phyloP scores from a whole-genome alignment of 2,797 vertebrate species.

The Melanogrammus aeglefinus region DNA sequence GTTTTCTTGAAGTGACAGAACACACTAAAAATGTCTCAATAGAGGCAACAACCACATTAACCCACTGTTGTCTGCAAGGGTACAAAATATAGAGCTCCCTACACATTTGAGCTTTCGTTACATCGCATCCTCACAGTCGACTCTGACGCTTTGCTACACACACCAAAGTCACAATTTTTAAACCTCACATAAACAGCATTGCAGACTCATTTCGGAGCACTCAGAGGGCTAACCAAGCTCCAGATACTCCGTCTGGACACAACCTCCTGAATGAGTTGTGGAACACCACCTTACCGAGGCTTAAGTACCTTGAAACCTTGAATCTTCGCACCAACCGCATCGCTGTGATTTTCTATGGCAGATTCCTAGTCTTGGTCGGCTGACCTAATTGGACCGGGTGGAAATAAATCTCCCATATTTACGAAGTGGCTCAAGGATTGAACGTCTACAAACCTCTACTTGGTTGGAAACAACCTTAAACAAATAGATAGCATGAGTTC shows the following conservation, averaged over 20 bases:
- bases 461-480: conserved; percentile 78
- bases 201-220: conserved; percentile 64
- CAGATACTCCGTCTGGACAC: conserved; percentile 75
- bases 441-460: conserved; percentile 73
- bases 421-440: conserved; percentile 71
- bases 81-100: background rate
- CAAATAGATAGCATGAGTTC: conserved; percentile 58
- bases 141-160: conserved; percentile 59
- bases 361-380: conserved; percentile 65
- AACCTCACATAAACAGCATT: conserved; percentile 79
- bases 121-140: conserved; percentile 65
- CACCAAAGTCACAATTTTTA: conserved; percentile 62
- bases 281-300: conserved; percentile 64
- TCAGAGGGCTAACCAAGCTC: conserved; percentile 66
- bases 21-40: conserved; percentile 33
- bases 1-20: conserved; percentile 60
- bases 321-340: conserved; percentile 82
- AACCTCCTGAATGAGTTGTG: conserved; percentile 81
- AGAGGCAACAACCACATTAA: conserved; percentile 69
- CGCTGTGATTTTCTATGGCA: conserved; percentile 72
- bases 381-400: conserved; percentile 76
- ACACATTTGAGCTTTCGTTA: conserved; percentile 65
- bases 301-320: conserved; percentile 70
- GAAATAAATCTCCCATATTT: conserved; percentile 75
- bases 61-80: conserved; percentile 34